Evolutionary conservation across 2,888 invertebrate genomes (phyloP).

Genomic region (Eumacrocentrus americanus): DNA sequence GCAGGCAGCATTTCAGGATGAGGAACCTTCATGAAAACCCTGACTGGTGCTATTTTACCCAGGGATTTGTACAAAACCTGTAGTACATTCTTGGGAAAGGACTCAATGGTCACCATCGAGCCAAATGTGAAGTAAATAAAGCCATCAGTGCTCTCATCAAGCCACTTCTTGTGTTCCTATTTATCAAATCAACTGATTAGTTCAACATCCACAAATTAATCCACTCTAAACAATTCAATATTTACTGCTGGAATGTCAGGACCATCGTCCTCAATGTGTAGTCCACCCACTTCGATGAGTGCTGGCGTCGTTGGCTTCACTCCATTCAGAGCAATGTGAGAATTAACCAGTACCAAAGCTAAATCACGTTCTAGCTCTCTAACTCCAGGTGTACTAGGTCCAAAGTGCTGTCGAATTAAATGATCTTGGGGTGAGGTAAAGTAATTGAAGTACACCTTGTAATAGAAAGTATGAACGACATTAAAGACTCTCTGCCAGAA

Average conservation of each 20-base stretch:
- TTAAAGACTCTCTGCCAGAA: slow-evolving; percentile 49
- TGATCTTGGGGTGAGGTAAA: slow-evolving; percentile 35
- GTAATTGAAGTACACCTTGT: slow-evolving; percentile 39
- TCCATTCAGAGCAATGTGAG: slow-evolving; percentile 62
- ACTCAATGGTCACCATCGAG: slow-evolving; percentile 52
- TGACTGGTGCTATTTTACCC: slow-evolving; percentile 48
- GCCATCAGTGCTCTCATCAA: slow-evolving; percentile 52
- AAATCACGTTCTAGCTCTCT: slow-evolving; percentile 56
- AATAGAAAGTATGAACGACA: slow-evolving; percentile 24
- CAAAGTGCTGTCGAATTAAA: slow-evolving; percentile 43
- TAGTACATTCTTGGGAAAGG: slow-evolving; percentile 42
- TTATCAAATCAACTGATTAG: neutral
- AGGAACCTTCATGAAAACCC: slow-evolving; percentile 49
- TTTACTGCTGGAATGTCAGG: slow-evolving; percentile 41
- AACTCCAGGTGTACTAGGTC: slow-evolving; percentile 16
- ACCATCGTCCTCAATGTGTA: slow-evolving; percentile 61
- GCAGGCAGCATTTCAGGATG: slow-evolving; percentile 43
- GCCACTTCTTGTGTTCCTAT: slow-evolving; percentile 53
- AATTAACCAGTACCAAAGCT: slow-evolving; percentile 63
- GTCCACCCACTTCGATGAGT: slow-evolving; percentile 65
- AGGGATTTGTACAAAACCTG: slow-evolving; percentile 46
- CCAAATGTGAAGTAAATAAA: slow-evolving; percentile 57
- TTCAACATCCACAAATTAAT: too few relatives aligned
- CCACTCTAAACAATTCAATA: too few relatives aligned
- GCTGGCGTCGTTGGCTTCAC: slow-evolving; percentile 61